Evolutionary conservation across 2,888 invertebrate genomes (phyloP).

Genomic region (Epinotia bilunana): DNA sequence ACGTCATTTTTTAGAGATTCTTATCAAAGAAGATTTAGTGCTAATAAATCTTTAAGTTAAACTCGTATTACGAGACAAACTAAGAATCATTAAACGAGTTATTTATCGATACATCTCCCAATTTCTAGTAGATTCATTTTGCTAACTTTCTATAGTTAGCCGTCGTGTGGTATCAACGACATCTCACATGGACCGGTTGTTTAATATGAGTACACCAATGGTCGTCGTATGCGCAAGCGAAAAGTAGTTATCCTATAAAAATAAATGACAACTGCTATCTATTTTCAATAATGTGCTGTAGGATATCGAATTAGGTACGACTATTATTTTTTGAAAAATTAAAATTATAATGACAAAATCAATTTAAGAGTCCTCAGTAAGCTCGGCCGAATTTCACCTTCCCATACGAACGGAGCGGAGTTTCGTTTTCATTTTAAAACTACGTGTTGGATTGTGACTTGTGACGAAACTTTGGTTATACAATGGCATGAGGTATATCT

Average conservation of each 20-base stretch:
- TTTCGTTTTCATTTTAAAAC: too few species aligned
- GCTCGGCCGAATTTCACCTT: too few species aligned
- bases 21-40: slow-evolving; percentile 23
- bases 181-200: background rate
- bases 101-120: slow-evolving; percentile 30
- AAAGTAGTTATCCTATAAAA: background rate
- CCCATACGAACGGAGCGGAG: too few species aligned
- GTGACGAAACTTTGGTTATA: too few species aligned
- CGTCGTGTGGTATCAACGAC: slow-evolving; percentile 5
- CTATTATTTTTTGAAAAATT: too few species aligned
- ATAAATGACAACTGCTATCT: background rate
- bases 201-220: background rate
- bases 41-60: slow-evolving; percentile 22
- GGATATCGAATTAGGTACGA: too few species aligned
- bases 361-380: too few species aligned
- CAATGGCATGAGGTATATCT: too few species aligned
- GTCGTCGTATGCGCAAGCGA: background rate
- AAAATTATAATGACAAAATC: too few species aligned
- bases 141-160: slow-evolving; percentile 39
- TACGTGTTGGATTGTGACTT: too few species aligned
- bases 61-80: slow-evolving; percentile 13
- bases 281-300: too few species aligned
- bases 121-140: slow-evolving; percentile 37
- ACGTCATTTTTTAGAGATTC: slow-evolving; percentile 18
- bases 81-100: slow-evolving; percentile 33